Conservation (phyloP, 2,113 vertebrate genomes). For the Tamias sibiricus region DNA sequence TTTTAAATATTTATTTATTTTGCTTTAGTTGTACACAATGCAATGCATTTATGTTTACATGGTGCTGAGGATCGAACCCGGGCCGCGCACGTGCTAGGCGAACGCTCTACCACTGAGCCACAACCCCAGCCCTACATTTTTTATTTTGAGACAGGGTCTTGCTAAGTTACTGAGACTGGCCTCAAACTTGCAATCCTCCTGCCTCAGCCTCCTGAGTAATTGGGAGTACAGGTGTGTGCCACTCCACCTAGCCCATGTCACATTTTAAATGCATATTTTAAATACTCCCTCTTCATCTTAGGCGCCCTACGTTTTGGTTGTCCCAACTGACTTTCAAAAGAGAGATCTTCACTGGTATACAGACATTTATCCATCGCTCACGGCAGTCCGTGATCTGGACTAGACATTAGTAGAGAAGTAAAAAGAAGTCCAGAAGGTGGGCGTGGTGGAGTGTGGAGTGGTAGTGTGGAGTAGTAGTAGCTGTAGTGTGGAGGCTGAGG, state of each 20-base stretch:
- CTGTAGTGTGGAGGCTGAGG: neutral
- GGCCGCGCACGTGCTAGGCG: too few relatives aligned
- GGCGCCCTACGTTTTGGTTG: neutral
- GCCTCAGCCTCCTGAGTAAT: neutral
- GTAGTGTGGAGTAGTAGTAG: too few relatives aligned
- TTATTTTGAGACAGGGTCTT: neutral
- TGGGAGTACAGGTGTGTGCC: neutral
- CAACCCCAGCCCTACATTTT: too few relatives aligned
- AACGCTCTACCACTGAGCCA: neutral
- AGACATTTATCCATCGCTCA: neutral
- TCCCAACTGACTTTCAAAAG: neutral
- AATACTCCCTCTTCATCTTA: neutral
- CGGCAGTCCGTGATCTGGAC: neutral
- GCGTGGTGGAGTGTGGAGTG: too few relatives aligned
- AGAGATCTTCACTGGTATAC: neutral
- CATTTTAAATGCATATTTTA: neutral
- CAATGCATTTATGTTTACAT: too few relatives aligned
- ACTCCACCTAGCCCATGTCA: neutral
- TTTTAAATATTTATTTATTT: too few relatives aligned
- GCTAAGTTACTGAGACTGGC: neutral
- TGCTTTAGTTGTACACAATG: too few relatives aligned
- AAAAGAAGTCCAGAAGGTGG: neutral
- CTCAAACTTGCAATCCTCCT: neutral
- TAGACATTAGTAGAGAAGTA: neutral
- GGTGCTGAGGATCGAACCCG: too few relatives aligned